These are phyloP conservation scores for Propithecus deckenii DNA, from an alignment of 2,797 vertebrate genomes.

Conservation along the genomic window DNA sequence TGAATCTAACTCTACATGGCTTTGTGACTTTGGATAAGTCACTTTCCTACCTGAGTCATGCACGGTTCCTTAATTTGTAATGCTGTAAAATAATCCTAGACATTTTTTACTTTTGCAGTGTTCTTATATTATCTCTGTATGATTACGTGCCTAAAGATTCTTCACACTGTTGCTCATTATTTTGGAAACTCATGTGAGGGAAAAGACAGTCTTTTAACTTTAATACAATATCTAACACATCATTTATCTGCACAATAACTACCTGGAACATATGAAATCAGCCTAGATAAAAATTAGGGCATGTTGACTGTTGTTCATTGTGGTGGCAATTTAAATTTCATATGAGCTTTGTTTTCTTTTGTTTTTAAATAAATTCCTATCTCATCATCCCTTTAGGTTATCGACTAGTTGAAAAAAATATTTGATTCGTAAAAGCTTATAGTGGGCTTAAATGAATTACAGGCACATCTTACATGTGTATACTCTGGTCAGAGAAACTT, in stretches of 20 bases:
- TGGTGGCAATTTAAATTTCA: not conserved
- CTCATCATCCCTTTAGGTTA: slow-evolving; percentile 51
- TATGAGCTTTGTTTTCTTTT: not conserved
- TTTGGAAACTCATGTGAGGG: not conserved
- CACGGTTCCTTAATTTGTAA: not conserved
- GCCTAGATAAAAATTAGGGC: not conserved
- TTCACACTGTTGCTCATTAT: not conserved
- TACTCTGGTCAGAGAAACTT: not conserved
- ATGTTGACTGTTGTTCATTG: not conserved
- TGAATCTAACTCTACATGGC: not conserved
- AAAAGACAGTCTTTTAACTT: not conserved
- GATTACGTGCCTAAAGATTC: not conserved
- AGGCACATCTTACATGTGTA: not conserved
- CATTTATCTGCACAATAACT: not conserved
- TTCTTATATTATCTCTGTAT: not conserved
- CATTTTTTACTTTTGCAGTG: not conserved
- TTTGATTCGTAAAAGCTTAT: slow-evolving; percentile 47
- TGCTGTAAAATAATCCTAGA: not conserved
- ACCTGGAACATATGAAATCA: not conserved
- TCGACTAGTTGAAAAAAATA: slow-evolving; percentile 25
- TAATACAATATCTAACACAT: not conserved
- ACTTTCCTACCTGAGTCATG: not conserved
- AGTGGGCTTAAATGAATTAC: slow-evolving; percentile 43
- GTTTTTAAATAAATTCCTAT: slow-evolving; percentile 6
- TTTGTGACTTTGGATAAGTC: not conserved